Conservation (phyloP, 1,140 invertebrate species). For the Oncopeltus fasciatus region DNA sequence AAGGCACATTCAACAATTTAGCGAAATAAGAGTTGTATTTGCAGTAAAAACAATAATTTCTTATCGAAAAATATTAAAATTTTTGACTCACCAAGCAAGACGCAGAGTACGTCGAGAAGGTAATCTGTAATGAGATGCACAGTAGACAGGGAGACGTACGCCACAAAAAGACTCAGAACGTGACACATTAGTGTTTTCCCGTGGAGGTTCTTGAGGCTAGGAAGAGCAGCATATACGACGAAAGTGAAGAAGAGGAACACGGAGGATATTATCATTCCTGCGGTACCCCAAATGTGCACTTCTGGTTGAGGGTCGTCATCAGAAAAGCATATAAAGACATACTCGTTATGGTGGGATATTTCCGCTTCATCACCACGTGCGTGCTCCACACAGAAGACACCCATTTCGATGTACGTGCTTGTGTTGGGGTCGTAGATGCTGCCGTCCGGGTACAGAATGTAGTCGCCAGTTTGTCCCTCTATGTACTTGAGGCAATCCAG, state of each 20-base stretch:
- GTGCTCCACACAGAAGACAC: conserved; percentile 14
- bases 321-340: conserved; percentile 17
- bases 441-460: not conserved
- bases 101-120: not conserved
- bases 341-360: not conserved
- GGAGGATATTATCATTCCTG: conserved; percentile 35
- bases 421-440: not conserved
- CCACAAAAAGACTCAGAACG: conserved; percentile 42
- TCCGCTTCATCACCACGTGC: not conserved
- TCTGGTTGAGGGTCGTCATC: not conserved
- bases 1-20: no score
- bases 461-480: not conserved
- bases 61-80: not conserved
- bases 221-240: conserved; percentile 45
- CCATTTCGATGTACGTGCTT: not conserved
- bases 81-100: not conserved
- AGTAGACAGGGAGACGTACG: conserved; percentile 39
- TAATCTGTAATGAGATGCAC: conserved; percentile 17
- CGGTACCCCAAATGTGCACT: conserved; percentile 14
- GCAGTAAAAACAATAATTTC: not conserved
- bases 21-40: no score
- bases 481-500: not conserved
- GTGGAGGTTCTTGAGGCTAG: conserved; percentile 47
- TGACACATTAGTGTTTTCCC: conserved; percentile 54
- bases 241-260: conserved; percentile 46